Evolutionary conservation across 2,888 invertebrate genomes (phyloP), one percentile per base, ranked within the genome.

Genomic region (Epiblema foenella): DNA sequence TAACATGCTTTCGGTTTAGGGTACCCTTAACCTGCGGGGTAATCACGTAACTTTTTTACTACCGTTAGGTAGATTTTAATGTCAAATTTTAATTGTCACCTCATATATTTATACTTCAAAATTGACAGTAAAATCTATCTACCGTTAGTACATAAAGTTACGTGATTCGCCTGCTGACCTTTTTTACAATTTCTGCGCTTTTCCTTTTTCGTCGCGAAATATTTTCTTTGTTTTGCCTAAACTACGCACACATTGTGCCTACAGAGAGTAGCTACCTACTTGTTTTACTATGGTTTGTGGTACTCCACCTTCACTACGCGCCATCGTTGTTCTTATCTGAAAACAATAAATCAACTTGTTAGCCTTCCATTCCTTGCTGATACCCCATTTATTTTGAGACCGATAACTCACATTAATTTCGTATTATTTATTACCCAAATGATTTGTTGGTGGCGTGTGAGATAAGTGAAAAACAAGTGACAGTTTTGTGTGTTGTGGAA

Each of bases 341-440:
- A 67, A 60, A 62, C 71, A 57, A 71, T 71, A 71, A 71, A 71
- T 71, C 70, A 66, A 24, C 62, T 67, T 62, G 71, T 67, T 67
- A 71, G 71, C 71, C 70, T 71, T 66, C 71, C 67, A 71, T 66
- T 71, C 66, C 62, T 71, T 57, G 62, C 71, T 62, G 71, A 71
- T 71, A 71, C 71, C 62, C 66, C 67, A 71, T 71, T 71, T 67
- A 71, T 71, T 71, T 71, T 67, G 66, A 67, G 66, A 71, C 71
- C 67, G 71, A 71, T 71, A 70, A 66, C 60, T 71, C 49, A 62
- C 71, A 71, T 67, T 71, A 62, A 71, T 67, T 71, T 67, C 37
- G 29, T 67, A 57, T 67, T 71, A 71, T 71, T 71, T 67, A 71
- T 67, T 57, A 62, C 56, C 18, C 3, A 51, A 71, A 71, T 67